Evolutionary conservation across 2,888 invertebrate genomes (phyloP).

Genomic region (Myopa testacea): DNA sequence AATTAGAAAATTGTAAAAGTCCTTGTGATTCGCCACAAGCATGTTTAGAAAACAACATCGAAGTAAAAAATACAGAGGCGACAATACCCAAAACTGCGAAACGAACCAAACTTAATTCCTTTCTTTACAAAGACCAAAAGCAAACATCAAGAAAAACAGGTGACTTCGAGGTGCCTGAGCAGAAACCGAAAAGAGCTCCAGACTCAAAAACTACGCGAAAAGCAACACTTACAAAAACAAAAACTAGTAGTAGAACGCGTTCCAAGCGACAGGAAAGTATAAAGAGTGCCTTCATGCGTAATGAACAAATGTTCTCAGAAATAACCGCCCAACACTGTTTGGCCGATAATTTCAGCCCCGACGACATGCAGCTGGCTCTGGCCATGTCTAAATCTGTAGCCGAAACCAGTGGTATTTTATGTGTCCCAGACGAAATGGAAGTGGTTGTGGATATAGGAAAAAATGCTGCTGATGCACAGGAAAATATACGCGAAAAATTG

Average conservation of each 20-base stretch:
- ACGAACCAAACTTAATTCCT: conserved; percentile 51
- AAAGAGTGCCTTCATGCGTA: conserved; percentile 60
- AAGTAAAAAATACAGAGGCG: not conserved
- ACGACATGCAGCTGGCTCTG: conserved; percentile 76
- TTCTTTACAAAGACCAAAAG: conserved; percentile 45
- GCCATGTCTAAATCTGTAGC: conserved; percentile 74
- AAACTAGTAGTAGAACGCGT: conserved; percentile 37
- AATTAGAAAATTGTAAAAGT: not conserved
- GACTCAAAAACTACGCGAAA: not conserved
- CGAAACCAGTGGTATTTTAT: conserved; percentile 49
- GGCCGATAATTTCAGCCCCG: conserved; percentile 72
- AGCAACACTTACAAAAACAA: conserved; percentile 32
- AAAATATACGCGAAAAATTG: conserved; percentile 70
- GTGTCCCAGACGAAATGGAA: conserved; percentile 41
- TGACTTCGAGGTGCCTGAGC: conserved; percentile 50
- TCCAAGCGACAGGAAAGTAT: conserved; percentile 60
- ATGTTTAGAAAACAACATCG: not conserved
- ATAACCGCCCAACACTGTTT: conserved; percentile 64
- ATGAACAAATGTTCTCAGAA: conserved; percentile 63
- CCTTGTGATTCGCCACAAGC: not conserved
- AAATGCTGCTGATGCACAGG: conserved; percentile 37
- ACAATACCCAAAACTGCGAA: conserved; percentile 20
- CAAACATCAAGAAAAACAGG: conserved; percentile 36
- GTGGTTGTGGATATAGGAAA: conserved; percentile 47
- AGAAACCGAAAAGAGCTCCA: conserved; percentile 56